A percentile compares a stretch with the other conserved stretches of the same genome.
Evolutionary conservation across 2,888 invertebrate species (phyloP).

Genomic region (Xestia xanthographa): DNA sequence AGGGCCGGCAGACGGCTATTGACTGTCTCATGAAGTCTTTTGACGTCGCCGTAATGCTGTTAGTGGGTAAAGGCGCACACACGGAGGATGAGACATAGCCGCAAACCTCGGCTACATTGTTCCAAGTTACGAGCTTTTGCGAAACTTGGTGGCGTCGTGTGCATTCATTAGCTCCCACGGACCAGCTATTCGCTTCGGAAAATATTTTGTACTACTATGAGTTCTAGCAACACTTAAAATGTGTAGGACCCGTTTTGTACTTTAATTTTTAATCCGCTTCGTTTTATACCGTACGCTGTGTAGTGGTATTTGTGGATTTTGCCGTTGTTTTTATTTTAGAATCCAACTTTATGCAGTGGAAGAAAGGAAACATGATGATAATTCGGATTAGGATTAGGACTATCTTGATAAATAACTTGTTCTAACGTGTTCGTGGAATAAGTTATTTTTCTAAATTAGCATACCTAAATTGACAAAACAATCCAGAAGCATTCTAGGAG

Average conservation of each 20-base stretch:
- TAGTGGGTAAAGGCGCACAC: conserved; percentile 58
- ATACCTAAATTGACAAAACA: conserved; percentile 7
- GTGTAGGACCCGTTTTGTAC: conserved; percentile 36
- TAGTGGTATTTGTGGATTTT: conserved; percentile 7
- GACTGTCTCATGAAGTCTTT: conserved; percentile 59
- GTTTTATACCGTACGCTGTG: conserved; percentile 15
- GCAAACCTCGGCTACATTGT: conserved; percentile 38
- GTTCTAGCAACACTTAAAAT: conserved; percentile 43
- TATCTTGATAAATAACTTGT: background rate
- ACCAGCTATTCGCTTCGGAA: conserved; percentile 35
- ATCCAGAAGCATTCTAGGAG: conserved; percentile 43
- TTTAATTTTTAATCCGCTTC: conserved; percentile 46
- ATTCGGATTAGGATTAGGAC: background rate
- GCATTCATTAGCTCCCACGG: conserved; percentile 39
- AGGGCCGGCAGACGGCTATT: conserved; percentile 30
- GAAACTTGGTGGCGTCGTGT: conserved; percentile 28
- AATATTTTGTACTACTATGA: conserved; percentile 34
- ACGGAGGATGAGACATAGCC: conserved; percentile 54
- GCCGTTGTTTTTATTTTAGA: conserved; percentile 13
- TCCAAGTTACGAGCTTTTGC: conserved; percentile 56
- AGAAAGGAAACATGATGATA: background rate
- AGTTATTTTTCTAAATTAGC: conserved; percentile 21
- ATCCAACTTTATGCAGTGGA: no score
- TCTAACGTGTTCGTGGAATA: background rate
- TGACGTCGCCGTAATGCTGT: conserved; percentile 64